Percentiles rank a stretch among this genome's conserved stretches.
Conservation (phyloP, 2,797 vertebrate species). For the Avahi laniger region DNA sequence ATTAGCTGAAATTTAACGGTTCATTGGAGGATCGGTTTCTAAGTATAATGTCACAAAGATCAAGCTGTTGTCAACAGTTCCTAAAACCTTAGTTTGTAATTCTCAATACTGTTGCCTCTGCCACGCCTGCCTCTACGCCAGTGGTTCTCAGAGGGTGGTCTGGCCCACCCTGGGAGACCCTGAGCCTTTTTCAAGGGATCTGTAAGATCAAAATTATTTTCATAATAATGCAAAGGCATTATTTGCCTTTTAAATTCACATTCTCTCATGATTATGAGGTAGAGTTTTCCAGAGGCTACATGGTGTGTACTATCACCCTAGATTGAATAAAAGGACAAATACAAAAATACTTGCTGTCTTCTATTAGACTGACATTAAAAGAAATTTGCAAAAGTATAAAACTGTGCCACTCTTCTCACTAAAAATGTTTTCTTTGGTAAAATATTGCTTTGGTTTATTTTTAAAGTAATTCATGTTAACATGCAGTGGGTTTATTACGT, state of each 20-base stretch:
- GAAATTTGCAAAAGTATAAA: neutral
- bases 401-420: neutral
- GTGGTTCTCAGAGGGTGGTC: neutral
- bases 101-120: neutral
- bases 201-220: neutral
- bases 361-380: neutral
- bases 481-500: neutral
- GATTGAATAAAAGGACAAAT: neutral
- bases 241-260: neutral
- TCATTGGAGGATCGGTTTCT: neutral
- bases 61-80: neutral
- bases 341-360: neutral
- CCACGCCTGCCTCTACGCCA: fast-evolving
- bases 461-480: neutral
- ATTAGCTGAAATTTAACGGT: neutral
- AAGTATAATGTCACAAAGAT: neutral
- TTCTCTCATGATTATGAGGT: neutral
- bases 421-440: neutral
- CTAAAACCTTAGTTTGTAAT: neutral
- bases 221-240: neutral
- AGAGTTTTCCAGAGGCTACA: neutral
- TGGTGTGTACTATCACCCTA: neutral
- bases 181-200: neutral
- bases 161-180: neutral
- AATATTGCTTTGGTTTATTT: neutral